Conservation (phyloP, 35 echinoderm and acorn worm species). For the Ophioderma brevispina region DNA sequence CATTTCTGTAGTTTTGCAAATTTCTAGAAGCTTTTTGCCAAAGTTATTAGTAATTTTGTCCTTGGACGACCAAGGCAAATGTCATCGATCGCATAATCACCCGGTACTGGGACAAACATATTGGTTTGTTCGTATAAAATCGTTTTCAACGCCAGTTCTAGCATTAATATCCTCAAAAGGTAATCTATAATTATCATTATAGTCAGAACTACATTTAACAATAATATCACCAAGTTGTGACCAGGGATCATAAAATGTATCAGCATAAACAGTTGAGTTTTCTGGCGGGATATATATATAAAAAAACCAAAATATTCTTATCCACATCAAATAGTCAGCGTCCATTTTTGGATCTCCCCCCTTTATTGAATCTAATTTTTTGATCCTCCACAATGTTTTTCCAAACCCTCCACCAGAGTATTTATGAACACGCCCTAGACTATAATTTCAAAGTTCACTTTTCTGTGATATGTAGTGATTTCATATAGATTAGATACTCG, state of each 20-base stretch:
- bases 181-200: neutral
- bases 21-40: neutral
- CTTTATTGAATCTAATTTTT: too few relatives aligned
- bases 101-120: neutral
- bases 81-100: neutral
- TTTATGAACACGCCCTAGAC: too few relatives aligned
- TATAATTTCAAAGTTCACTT: too few relatives aligned
- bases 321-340: neutral
- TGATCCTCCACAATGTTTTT: too few relatives aligned
- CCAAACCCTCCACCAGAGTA: too few relatives aligned
- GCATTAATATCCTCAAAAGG: neutral
- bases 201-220: neutral
- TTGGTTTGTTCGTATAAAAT: neutral
- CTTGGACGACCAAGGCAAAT: neutral
- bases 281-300: neutral
- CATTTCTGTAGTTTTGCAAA: slow-evolving; percentile 8
- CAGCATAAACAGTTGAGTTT: neutral
- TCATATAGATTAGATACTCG: too few relatives aligned
- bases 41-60: neutral
- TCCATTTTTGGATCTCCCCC: too few relatives aligned
- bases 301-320: neutral
- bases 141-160: neutral
- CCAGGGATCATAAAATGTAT: neutral
- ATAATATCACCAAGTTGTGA: neutral
- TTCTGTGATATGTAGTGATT: too few relatives aligned